Evolutionary conservation across 2,888 invertebrate species (phyloP).

Genomic region (Eretmocerus hayati): DNA sequence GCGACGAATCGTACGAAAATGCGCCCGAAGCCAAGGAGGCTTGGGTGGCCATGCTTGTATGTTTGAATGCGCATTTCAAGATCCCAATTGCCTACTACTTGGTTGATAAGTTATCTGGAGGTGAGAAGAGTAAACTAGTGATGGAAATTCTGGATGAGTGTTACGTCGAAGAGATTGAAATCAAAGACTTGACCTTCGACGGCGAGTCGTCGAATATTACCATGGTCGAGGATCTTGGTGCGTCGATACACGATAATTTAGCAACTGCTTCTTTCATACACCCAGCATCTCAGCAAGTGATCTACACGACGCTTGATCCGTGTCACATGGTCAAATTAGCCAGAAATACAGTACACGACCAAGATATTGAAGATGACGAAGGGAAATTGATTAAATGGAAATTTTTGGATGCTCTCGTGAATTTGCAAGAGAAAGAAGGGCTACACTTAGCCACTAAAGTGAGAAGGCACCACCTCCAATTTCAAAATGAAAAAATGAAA

Average conservation of each 20-base stretch:
- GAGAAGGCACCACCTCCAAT: conserved; percentile 17
- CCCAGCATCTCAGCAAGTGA: conserved; percentile 23
- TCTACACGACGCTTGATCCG: too few species aligned
- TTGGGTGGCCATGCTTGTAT: conserved; percentile 15
- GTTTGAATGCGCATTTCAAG: conserved; percentile 16
- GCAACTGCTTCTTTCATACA: conserved; percentile 3
- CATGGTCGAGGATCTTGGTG: conserved; percentile 13
- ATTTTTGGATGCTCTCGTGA: too few species aligned
- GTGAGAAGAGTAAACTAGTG: conserved; percentile 9
- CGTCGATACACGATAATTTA: conserved; percentile 4
- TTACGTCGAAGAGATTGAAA: conserved; percentile 10
- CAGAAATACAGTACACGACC: too few species aligned
- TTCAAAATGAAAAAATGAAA: too few species aligned
- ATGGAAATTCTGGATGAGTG: conserved; percentile 9
- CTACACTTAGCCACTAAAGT: conserved; percentile 25
- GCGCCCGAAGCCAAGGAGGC: neutral
- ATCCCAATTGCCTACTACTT: conserved; percentile 16
- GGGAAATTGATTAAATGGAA: too few species aligned
- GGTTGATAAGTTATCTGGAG: conserved; percentile 9
- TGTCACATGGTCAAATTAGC: too few species aligned
- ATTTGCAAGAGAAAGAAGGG: too few species aligned
- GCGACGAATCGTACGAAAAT: too few species aligned
- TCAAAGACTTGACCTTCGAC: conserved; percentile 20
- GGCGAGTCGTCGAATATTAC: conserved; percentile 13
- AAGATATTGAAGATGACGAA: too few species aligned